These are phyloP conservation scores for Leptobrachium leishanense DNA, from an alignment of 2,113 vertebrate genomes.

Conservation along the genomic window DNA sequence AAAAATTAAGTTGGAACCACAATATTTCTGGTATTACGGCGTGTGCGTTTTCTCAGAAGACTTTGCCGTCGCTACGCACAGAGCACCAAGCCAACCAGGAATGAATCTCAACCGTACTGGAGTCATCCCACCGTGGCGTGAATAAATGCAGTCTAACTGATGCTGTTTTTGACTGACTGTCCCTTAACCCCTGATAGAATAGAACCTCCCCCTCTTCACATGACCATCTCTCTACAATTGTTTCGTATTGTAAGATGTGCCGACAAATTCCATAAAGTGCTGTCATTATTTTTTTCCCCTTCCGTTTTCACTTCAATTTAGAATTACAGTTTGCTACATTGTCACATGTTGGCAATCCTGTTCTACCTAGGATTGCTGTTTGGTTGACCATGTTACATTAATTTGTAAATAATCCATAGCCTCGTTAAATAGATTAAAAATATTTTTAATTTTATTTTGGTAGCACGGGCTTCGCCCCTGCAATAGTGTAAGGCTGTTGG, in stretches of 20 bases:
- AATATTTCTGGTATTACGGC: conserved; percentile 14
- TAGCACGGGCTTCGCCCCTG: too few species aligned
- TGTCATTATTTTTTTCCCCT: too few species aligned
- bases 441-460: too few species aligned
- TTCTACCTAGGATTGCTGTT: too few species aligned
- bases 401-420: too few species aligned
- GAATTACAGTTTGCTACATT: too few species aligned
- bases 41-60: conserved; percentile 1
- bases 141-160: not conserved
- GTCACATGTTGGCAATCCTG: too few species aligned
- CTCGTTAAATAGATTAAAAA: too few species aligned
- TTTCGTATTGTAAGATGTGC: not conserved
- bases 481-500: too few species aligned
- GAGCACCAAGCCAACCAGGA: not conserved
- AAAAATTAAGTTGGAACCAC: conserved; percentile 19
- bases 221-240: not conserved
- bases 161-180: conserved; percentile 5
- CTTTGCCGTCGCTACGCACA: not conserved
- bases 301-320: too few species aligned
- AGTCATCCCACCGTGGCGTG: not conserved
- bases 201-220: not conserved
- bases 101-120: not conserved
- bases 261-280: not conserved
- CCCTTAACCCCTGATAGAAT: not conserved
- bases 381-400: too few species aligned